Conservation (phyloP, 2,888 invertebrate species). For the Noctua pronuba region DNA sequence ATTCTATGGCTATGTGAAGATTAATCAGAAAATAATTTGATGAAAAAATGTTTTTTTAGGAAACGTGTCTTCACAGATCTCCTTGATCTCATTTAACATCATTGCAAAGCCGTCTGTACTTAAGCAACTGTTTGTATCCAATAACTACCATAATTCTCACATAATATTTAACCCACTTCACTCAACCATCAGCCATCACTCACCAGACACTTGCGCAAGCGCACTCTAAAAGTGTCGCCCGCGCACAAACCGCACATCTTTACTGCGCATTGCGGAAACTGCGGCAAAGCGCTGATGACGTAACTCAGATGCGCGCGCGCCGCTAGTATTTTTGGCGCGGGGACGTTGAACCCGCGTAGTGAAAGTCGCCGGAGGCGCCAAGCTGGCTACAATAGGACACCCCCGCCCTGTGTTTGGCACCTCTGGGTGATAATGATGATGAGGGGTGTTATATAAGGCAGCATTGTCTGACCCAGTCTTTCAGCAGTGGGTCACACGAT, state of each 20-base stretch:
- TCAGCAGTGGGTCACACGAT: conserved; percentile 1
- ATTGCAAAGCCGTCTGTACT: not conserved
- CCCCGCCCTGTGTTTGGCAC: conserved; percentile 67
- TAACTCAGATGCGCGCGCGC: conserved; percentile 69
- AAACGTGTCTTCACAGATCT: not conserved
- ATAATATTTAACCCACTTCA: conserved; percentile 50
- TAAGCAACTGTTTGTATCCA: not conserved
- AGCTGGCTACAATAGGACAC: conserved; percentile 79
- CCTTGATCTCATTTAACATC: not conserved
- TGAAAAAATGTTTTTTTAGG: no score
- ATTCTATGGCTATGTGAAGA: not conserved
- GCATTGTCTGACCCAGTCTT: conserved; percentile 23
- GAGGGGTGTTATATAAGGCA: not conserved
- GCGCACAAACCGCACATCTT: conserved; percentile 63
- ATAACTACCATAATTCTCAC: conserved; percentile 8
- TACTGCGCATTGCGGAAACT: conserved; percentile 67
- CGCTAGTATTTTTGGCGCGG: conserved; percentile 82
- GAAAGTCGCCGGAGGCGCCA: conserved; percentile 87
- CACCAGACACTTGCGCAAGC: conserved; percentile 59
- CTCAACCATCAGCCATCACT: conserved; percentile 19
- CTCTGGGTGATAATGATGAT: conserved; percentile 21
- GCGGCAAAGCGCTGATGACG: conserved; percentile 66
- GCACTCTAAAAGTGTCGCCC: conserved; percentile 62
- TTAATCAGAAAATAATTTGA: not conserved
- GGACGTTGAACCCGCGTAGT: conserved; percentile 81